Conservation (phyloP, 53 echinoderm and acorn worm species). For the Actinopyga echinites region DNA sequence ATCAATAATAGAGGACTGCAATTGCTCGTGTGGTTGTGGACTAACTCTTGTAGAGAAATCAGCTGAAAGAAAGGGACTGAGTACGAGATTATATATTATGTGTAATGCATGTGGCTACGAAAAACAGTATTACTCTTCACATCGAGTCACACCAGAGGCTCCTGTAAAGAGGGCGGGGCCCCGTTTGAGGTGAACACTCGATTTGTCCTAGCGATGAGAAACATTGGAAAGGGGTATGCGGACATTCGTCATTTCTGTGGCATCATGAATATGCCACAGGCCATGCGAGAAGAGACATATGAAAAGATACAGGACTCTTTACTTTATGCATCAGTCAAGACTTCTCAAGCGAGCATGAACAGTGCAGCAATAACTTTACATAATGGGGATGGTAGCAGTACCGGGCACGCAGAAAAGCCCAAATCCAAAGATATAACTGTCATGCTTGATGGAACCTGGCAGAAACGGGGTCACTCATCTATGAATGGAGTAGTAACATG, state of each 20-base stretch:
- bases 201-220: conserved; percentile 14
- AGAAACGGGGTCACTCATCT: background rate
- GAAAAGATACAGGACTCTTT: background rate
- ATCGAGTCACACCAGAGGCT: background rate
- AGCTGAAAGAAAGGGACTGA: conserved; percentile 6
- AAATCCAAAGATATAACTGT: background rate
- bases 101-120: background rate
- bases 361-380: background rate
- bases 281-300: conserved; percentile 15
- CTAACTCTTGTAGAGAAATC: background rate
- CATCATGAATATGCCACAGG: conserved; percentile 19
- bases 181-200: conserved; percentile 31
- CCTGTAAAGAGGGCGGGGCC: background rate
- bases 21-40: background rate
- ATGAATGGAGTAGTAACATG: background rate
- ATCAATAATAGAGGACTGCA: background rate
- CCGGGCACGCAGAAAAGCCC: conserved; percentile 2
- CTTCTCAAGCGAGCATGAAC: background rate
- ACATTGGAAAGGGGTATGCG: conserved; percentile 31
- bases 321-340: background rate
- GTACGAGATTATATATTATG: background rate
- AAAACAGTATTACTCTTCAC: background rate
- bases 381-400: background rate
- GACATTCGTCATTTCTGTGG: conserved; percentile 19
- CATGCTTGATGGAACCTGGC: conserved; percentile 26